Evolutionary conservation across 2,113 vertebrate genomes (phyloP).

Genomic region (Protobothrops mucrosquamatus): DNA sequence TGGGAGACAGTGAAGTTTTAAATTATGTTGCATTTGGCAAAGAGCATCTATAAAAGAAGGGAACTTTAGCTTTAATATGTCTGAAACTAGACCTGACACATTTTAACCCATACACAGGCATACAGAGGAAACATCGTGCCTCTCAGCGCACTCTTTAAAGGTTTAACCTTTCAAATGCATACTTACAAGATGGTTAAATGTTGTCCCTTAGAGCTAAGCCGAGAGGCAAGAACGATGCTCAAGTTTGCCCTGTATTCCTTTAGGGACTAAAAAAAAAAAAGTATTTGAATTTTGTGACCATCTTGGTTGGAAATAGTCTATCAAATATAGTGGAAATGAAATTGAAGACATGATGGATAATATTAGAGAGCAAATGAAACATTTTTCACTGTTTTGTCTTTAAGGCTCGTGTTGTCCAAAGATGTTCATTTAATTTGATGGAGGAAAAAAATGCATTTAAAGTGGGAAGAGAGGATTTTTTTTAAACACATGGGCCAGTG

Average conservation of each 20-base stretch:
- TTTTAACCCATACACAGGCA: not conserved
- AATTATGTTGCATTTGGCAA: not conserved
- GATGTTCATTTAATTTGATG: not conserved
- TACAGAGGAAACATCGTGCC: not conserved
- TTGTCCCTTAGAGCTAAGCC: conserved; percentile 18
- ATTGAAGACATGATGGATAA: not conserved
- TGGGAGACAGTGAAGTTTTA: conserved; percentile 25
- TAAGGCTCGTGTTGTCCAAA: not conserved
- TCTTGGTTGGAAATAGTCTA: not conserved
- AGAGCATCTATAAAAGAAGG: conserved; percentile 23
- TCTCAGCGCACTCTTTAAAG: conserved; percentile 2
- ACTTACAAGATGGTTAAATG: conserved; percentile 29
- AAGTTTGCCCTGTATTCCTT: not conserved
- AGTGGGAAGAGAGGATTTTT: not conserved
- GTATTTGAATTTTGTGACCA: not conserved
- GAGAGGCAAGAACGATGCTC: conserved; percentile 33
- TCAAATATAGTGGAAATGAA: not conserved
- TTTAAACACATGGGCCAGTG: not conserved
- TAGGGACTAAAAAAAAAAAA: not conserved
- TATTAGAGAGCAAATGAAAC: not conserved
- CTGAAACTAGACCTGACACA: conserved; percentile 11
- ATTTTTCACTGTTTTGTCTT: not conserved
- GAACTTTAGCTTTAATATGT: not conserved
- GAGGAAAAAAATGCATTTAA: not conserved
- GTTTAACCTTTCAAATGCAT: conserved; percentile 25